Evolutionary conservation across 2,113 vertebrate species (phyloP), one percentile per base, ranked within the genome.

Genomic region (Anhinga anhinga): DNA sequence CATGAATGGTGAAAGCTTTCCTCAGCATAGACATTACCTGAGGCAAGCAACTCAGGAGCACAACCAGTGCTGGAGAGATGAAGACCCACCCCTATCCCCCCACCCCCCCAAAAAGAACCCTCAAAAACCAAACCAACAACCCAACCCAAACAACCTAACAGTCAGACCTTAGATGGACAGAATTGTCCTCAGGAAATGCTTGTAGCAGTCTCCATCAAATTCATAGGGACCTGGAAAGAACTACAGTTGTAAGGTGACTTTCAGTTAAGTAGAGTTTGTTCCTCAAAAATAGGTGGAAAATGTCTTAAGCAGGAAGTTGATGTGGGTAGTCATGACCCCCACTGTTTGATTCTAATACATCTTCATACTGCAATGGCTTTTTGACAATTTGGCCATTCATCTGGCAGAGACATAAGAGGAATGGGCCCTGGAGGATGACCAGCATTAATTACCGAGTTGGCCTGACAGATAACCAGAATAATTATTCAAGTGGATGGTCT

Each of bases 331-430:
- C 7, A 2, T 86, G 63, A 94, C 47, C 55, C 55, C 42, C 67
- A 12, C 23, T 20, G 25, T 20, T 58, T 70, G 55, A 42, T 81
- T 94, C 44, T 77, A 88, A 93, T 93, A 44, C 22, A 55, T 94
- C 71, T 96, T 93, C 38, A 20, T 40, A 38, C 76, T 92, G 63
- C 36, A 93, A 70, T 80, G 55, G 82, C 36, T 86, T 67, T 92
- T 73, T 55, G 92, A 88, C 79, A 86, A 70, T 85, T 90, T n/a
- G 30, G 72, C 38, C 50, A 61, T 93, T 92, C n/a, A 45, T 73
- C 67, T 80, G 63, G 59, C 6, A 7, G 62, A 87, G 53, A 49
- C 30, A 10, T 27, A 58, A 40, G 40, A 91, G 85, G 73, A 94
- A 67, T 52, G 40, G 47, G 34, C 49, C 47, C 56, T 74, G 81